Percentiles rank a stretch among this genome's conserved stretches.
Conservation (phyloP, 2,113 vertebrate species). For the Litocranius walleri region DNA sequence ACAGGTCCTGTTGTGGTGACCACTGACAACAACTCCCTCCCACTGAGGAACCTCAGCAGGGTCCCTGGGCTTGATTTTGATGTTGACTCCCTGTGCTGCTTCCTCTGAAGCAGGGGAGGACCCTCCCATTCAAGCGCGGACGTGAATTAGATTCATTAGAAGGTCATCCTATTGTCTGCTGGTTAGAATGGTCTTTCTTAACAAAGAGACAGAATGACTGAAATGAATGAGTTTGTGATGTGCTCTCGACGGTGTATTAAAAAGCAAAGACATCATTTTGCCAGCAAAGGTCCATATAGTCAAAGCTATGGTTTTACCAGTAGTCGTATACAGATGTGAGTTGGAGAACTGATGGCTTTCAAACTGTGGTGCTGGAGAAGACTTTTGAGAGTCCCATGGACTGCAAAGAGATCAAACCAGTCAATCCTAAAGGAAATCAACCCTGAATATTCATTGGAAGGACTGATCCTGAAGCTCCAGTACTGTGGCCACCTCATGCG, state of each 20-base stretch:
- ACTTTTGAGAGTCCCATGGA: not conserved
- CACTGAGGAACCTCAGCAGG: not conserved
- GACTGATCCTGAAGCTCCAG: not conserved
- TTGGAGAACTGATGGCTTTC: not conserved
- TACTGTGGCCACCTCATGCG: not conserved
- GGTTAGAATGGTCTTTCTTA: not conserved
- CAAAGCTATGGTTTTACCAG: not conserved
- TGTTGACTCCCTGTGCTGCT: not conserved
- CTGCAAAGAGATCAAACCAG: not conserved
- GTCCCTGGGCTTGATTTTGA: not conserved
- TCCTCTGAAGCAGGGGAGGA: not conserved
- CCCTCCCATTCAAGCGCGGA: not conserved
- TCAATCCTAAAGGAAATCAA: not conserved
- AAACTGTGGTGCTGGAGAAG: not conserved
- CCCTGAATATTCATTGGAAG: not conserved
- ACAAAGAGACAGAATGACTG: not conserved
- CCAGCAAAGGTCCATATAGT: not conserved
- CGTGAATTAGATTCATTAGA: not conserved
- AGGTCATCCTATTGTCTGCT: not conserved
- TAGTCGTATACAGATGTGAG: not conserved
- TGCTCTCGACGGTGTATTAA: not conserved
- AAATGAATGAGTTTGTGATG: not conserved
- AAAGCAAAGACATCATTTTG: not conserved
- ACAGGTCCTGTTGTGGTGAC: not conserved
- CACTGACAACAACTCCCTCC: not conserved